These are phyloP conservation scores for Aegypius monachus DNA, from an alignment of 2,113 vertebrate species.

Conservation along the genomic window DNA sequence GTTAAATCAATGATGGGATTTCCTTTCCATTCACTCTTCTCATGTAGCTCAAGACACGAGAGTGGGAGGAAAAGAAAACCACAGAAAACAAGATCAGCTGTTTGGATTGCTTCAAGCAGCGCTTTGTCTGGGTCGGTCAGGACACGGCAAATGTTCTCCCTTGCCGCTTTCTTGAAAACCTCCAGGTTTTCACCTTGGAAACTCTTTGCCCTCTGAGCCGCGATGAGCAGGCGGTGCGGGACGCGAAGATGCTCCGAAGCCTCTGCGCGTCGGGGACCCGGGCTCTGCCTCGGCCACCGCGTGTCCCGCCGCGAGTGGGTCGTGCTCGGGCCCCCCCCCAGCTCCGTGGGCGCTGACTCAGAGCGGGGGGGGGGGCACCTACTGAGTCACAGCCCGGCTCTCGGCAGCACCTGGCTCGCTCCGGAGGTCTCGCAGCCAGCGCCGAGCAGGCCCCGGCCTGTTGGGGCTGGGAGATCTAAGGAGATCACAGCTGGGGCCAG, in stretches of 20 bases:
- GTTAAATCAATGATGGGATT: background rate
- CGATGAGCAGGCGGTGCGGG: fast-evolving
- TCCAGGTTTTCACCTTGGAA: fast-evolving
- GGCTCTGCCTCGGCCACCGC: fast-evolving
- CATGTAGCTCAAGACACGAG: fast-evolving
- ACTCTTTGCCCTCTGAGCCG: fast-evolving
- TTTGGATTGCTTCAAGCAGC: background rate
- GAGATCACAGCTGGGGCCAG: background rate
- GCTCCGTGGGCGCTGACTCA: background rate
- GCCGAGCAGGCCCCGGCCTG: background rate
- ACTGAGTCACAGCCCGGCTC: background rate
- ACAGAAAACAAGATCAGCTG: fast-evolving
- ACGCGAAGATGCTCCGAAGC: fast-evolving
- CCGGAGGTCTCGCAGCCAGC: background rate
- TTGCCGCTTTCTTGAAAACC: fast-evolving
- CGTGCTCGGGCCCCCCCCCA: background rate
- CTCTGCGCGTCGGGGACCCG: fast-evolving
- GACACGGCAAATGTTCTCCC: fast-evolving
- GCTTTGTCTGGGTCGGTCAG: fast-evolving
- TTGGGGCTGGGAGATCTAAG: background rate
- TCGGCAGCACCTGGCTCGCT: background rate
- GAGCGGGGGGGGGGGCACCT: background rate
- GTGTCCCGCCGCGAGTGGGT: fast-evolving
- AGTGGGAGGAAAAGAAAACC: fast-evolving
- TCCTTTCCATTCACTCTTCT: background rate